A percentile compares a stretch with the other conserved stretches of the same genome.
Evolutionary conservation across 2,797 vertebrate species (phyloP).

Genomic region (Gymnocypris eckloni): DNA sequence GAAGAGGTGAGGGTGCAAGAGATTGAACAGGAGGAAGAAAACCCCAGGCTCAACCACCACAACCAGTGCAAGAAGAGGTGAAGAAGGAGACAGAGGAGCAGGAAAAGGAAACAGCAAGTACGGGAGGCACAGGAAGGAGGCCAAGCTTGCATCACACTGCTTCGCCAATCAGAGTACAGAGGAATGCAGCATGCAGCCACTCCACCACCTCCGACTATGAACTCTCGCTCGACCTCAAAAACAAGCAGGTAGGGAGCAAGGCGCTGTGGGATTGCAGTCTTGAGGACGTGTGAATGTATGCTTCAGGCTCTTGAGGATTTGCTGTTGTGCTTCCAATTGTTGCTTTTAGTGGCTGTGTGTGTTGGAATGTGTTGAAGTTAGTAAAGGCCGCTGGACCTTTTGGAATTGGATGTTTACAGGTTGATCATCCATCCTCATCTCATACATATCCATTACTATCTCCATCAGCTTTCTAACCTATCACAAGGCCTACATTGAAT

Average conservation of each 20-base stretch:
- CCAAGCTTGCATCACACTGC: constrained; percentile 91
- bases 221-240: constrained; percentile 99
- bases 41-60: constrained; percentile 60
- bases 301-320: constrained; percentile 66
- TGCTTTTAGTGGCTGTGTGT: constrained; percentile 44
- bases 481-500: constrained; percentile 42
- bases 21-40: constrained; percentile 52
- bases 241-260: constrained; percentile 93
- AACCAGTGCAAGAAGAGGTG: constrained; percentile 52
- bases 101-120: constrained; percentile 48
- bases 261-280: constrained; percentile 63
- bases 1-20: constrained; percentile 46
- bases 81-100: constrained; percentile 53
- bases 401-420: constrained; percentile 57
- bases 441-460: constrained; percentile 66
- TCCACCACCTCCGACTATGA: constrained; percentile 92
- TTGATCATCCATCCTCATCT: constrained; percentile 59
- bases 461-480: constrained; percentile 51
- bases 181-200: constrained; percentile 92
- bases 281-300: constrained; percentile 58
- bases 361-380: constrained; percentile 19
- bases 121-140: constrained; percentile 76
- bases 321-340: constrained; percentile 60
- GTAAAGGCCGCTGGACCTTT: neutral
- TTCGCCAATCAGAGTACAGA: constrained; percentile 91